These are phyloP conservation scores for Clusia tigrina DNA, from an alignment of 2,888 invertebrate species.

Conservation along the genomic window DNA sequence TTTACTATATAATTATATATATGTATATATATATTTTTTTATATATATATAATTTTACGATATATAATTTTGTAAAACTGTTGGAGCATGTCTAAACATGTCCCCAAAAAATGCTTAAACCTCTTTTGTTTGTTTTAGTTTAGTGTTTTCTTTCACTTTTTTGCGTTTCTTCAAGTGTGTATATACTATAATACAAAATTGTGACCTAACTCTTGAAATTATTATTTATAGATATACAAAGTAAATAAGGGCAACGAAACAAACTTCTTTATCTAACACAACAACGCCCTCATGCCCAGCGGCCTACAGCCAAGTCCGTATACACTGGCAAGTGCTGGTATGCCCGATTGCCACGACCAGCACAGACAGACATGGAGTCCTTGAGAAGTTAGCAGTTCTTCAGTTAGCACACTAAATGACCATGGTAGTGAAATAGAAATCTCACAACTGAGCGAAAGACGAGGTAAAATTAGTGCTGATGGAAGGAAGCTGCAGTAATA, in stretches of 20 bases:
- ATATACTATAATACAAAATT: background rate
- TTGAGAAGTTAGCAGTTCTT: too few species aligned
- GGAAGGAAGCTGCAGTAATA: too few species aligned
- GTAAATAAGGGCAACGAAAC: background rate
- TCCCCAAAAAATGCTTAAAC: constrained; percentile 54
- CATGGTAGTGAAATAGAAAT: too few species aligned
- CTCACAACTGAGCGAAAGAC: too few species aligned
- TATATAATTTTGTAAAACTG: constrained; percentile 44
- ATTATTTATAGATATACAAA: background rate
- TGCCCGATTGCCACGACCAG: too few species aligned
- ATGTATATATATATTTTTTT: constrained; percentile 23
- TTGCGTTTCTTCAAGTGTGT: constrained; percentile 14
- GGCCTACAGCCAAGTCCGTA: too few species aligned
- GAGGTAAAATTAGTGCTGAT: too few species aligned
- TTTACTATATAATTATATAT: constrained; percentile 34
- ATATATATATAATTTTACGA: constrained; percentile 29
- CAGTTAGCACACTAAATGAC: too few species aligned
- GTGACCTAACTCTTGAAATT: background rate
- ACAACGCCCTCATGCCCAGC: too few species aligned
- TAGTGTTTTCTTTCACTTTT: constrained; percentile 25
- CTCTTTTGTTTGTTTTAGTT: constrained; percentile 35
- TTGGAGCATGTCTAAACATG: constrained; percentile 47
- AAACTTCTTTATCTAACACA: too few species aligned
- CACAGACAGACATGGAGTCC: too few species aligned
- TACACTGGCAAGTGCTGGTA: too few species aligned